Evolutionary conservation across 2,888 invertebrate genomes (phyloP).

Genomic region (Agelastica alni): DNA sequence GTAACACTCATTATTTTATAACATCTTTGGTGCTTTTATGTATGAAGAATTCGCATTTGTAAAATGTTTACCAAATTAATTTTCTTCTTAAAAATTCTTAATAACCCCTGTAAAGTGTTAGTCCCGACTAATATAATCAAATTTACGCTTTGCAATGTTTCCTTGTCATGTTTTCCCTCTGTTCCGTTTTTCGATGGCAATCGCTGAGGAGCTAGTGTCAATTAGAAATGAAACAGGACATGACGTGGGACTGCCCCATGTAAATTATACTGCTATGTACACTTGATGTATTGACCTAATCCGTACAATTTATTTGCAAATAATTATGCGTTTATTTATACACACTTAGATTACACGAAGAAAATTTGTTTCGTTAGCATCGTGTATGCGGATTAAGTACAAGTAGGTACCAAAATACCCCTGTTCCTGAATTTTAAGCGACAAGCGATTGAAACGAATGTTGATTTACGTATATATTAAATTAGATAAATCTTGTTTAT

Average conservation of each 20-base stretch:
- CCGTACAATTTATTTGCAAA: constrained; percentile 19
- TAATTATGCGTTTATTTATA: constrained; percentile 5
- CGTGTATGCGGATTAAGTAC: too few relatives aligned
- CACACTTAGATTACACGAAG: background rate
- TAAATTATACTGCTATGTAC: constrained; percentile 8
- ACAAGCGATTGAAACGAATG: too few relatives aligned
- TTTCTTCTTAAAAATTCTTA: too few relatives aligned
- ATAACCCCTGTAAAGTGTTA: too few relatives aligned
- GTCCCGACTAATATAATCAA: constrained; percentile 24
- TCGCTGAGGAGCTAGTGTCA: constrained; percentile 24
- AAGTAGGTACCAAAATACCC: too few relatives aligned
- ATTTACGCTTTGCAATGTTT: constrained; percentile 17
- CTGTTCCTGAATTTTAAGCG: too few relatives aligned
- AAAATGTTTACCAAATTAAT: too few relatives aligned
- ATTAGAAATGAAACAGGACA: constrained; percentile 25
- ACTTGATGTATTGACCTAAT: constrained; percentile 14
- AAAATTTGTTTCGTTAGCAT: constrained; percentile 1
- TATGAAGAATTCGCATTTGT: too few relatives aligned
- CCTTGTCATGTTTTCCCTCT: constrained; percentile 20
- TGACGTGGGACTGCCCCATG: constrained; percentile 21
- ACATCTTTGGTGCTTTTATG: too few relatives aligned
- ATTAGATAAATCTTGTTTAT: too few relatives aligned
- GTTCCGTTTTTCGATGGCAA: constrained; percentile 25
- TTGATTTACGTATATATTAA: too few relatives aligned
- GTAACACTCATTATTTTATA: too few relatives aligned